Conservation (phyloP, 1,140 invertebrate genomes). For the Drosophila ambigua region DNA sequence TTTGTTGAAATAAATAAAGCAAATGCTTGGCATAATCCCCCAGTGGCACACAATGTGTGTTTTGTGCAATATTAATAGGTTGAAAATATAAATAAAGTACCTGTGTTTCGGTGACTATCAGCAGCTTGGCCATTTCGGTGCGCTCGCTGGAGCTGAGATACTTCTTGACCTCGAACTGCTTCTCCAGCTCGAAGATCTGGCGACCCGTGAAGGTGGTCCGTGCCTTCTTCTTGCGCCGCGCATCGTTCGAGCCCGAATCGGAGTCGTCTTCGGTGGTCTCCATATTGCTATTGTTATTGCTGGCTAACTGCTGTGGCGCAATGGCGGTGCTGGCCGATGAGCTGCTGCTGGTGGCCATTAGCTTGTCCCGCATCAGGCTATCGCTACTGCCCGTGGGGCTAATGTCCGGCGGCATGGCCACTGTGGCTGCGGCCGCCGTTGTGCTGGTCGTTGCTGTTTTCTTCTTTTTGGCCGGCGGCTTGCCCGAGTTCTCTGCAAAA, state of each 20-base stretch:
- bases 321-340: slow-evolving; percentile 43
- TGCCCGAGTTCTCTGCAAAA: slow-evolving; percentile 57
- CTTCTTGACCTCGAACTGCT: slow-evolving; percentile 97
- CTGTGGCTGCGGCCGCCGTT: slow-evolving; percentile 8
- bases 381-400: slow-evolving; percentile 76
- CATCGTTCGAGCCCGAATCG: slow-evolving; percentile 86
- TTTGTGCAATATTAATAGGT: slow-evolving; percentile 7
- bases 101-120: slow-evolving; percentile 98
- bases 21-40: slow-evolving; percentile 4
- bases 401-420: slow-evolving; percentile 60
- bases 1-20: slow-evolving; percentile 40
- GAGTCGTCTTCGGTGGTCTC: slow-evolving; percentile 85
- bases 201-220: slow-evolving; percentile 97
- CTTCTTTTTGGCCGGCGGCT: slow-evolving; percentile 74
- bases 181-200: slow-evolving; percentile 98
- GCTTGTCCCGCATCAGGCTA: slow-evolving; percentile 69
- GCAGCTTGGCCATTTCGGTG: slow-evolving; percentile 95
- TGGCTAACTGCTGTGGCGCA: slow-evolving; percentile 23
- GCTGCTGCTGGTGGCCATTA: slow-evolving; percentile 52
- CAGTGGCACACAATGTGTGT: slow-evolving; percentile 9
- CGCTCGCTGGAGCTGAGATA: slow-evolving; percentile 97
- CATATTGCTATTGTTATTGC: slow-evolving; percentile 57
- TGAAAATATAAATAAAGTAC: slow-evolving; percentile 84
- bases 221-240: slow-evolving; percentile 95
- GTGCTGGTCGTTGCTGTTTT: slow-evolving; percentile 43